Base-by-base conservation (phyloP, 1,140 invertebrate species). In the Zaprionus tsacasi region DNA sequence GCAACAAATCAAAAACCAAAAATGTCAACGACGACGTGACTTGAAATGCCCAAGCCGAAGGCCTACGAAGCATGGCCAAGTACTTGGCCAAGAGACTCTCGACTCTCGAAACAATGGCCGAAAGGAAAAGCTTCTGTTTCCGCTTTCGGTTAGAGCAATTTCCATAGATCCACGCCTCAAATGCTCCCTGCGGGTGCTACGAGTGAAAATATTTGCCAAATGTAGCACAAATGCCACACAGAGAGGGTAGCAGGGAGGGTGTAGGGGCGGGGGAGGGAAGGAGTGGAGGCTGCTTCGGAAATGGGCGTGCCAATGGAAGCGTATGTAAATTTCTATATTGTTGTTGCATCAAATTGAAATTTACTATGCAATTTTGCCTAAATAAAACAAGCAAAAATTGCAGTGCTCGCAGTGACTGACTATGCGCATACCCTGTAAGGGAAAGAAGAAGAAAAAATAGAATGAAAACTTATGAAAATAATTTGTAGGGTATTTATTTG, bases 291-390 rank as follows among this genome's bases (percentile, higher is more conserved):
- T 40, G 38, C 17, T 12, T 3, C 12, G n/a, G 25, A 25, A 21
- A 8, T 50, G 15, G 21, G 50, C 13, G 38, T 36, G 52, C 25
- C 27, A 58, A 45, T 66, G 58, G 45, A 71, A 55, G 61, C 67
- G 71, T 72, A 77, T 79, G 77, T 73, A 79, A 77, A 77, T 69
- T 72, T 63, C 70, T 67, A 50, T 61, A 72, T 76, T 76, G 69
- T 76, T 72, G 63, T 72, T 79, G 63, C 69, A 63, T 40, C 69
- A 73, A 73, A 73, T 79, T 72, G 58, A 73, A 76, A 76, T 79
- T 68, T 68, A 63, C 55, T 64, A 70, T 72, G 74, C 66, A 68
- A 72, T 67, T 68, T 59, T 63, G 60, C 54, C 50, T 43, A 36
- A 15, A 64, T 27, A 70, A 70, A 59, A 54, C n/a, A 59, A 70